These are phyloP conservation scores for Drosophila mayaguana DNA, from an alignment of 2,888 invertebrate genomes.

Conservation along the genomic window DNA sequence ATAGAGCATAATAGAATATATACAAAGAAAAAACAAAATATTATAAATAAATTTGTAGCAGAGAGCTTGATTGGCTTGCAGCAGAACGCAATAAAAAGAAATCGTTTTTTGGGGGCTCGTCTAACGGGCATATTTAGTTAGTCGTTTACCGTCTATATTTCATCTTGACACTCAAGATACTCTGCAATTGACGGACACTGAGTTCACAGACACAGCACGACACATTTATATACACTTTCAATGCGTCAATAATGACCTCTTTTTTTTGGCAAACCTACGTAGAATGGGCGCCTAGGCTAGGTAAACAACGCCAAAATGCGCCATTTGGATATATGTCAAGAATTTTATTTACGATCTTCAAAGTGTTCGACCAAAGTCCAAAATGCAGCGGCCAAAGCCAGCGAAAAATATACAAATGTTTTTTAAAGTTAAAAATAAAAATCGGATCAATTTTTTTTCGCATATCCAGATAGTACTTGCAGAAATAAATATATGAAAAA, in stretches of 20 bases:
- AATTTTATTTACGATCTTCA: constrained; percentile 55
- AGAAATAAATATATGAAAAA: background rate
- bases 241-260: constrained; percentile 49
- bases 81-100: background rate
- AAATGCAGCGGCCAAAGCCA: constrained; percentile 46
- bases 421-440: constrained; percentile 39
- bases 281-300: constrained; percentile 6
- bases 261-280: constrained; percentile 12
- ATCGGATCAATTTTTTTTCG: background rate
- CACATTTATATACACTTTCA: constrained; percentile 1
- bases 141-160: background rate
- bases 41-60: background rate
- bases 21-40: constrained; percentile 4
- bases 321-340: constrained; percentile 56
- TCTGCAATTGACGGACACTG: background rate
- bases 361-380: constrained; percentile 58
- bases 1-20: constrained; percentile 17
- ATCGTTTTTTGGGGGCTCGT: constrained; percentile 55
- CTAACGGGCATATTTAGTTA: constrained; percentile 14
- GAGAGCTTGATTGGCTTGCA: background rate
- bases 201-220: background rate
- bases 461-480: background rate
- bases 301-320: constrained; percentile 41
- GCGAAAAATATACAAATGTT: constrained; percentile 4
- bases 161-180: constrained; percentile 1